Evolutionary conservation across 2,113 vertebrate genomes (phyloP), one percentile per base, ranked within the genome.

Genomic region (Leptosomus discolor): DNA sequence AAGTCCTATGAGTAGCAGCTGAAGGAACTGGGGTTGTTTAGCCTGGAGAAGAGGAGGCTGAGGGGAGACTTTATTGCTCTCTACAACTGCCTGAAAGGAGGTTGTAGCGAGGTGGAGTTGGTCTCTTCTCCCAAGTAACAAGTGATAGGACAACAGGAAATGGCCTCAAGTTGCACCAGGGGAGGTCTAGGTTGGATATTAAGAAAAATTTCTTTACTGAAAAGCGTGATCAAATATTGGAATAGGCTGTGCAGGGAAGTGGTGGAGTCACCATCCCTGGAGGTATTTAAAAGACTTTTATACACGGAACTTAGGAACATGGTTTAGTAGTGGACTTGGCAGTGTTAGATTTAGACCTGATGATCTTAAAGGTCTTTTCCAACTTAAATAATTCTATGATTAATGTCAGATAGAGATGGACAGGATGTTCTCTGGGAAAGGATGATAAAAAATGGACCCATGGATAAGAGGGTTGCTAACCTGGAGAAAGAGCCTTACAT

Each of bases 21-120:
- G 46, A 48, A 9, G 20, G 46, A 48, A 48, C 46, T 48, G 46
- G 46, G 46, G 46, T 22, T 48, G 5, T 48, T 48, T 48, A 48
- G 20, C 20, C 46, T 48, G 46, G 46, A 48, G 46, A 20, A 48
- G 21, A 48, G 46, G 46, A 21, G 46, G 46, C 46, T 48, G 19
- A 48, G 46, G 46, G 46, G 46, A 48, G 46, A 48, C 20, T 19
- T 48, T 48, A 21, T 48, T 20, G 16, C 46, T 48, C 46, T 48
- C 46, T 48, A 48, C 46, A 53, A 11, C 30, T n/a, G 8, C 54
- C 22, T 60, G 65, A 70, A 83, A 50, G n/a, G 18, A 39, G 53
- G 22, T 6, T 48, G 43, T 53, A 65, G 5, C 0, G 4, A 41
- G 39, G 26, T 10, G 20, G 8, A 3, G 26, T 54, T 2, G 1